phyloP scores from a whole-genome alignment of 2,888 invertebrate species.

The Melieria picta region DNA sequence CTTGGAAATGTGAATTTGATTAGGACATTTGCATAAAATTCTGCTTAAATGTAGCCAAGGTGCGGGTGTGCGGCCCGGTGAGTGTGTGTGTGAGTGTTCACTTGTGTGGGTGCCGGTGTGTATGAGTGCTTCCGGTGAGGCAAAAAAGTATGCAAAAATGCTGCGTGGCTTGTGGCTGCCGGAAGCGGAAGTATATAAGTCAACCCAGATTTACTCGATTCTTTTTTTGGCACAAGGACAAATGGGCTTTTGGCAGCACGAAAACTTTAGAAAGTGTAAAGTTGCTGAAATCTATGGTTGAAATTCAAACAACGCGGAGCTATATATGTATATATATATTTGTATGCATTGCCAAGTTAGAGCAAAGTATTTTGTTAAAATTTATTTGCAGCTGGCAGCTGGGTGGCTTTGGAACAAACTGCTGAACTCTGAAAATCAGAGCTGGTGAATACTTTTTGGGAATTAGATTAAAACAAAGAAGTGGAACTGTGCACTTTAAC shows the following conservation, averaged over 20 bases:
- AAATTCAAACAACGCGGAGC: too few relatives aligned
- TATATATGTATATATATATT: too few relatives aligned
- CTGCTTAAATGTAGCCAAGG: slow-evolving; percentile 28
- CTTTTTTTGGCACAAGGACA: slow-evolving; percentile 56
- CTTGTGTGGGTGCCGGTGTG: neutral
- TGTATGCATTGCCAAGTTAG: too few relatives aligned
- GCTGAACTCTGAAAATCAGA: too few relatives aligned
- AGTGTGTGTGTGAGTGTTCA: neutral
- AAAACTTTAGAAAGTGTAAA: slow-evolving; percentile 27
- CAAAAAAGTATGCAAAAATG: neutral
- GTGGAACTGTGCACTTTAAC: too few relatives aligned
- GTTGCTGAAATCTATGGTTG: neutral
- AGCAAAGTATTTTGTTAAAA: too few relatives aligned
- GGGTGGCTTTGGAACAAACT: too few relatives aligned
- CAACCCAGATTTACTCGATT: slow-evolving; percentile 56
- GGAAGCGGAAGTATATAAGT: slow-evolving; percentile 61
- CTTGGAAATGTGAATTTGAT: slow-evolving; percentile 66
- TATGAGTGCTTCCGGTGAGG: neutral
- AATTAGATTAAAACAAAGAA: too few relatives aligned
- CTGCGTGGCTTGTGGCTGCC: slow-evolving; percentile 30
- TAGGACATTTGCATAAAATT: slow-evolving; percentile 66
- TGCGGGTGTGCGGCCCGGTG: neutral
- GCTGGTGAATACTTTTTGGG: too few relatives aligned
- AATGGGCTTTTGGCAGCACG: slow-evolving; percentile 51
- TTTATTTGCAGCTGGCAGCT: too few relatives aligned